Evolutionary conservation across 2,113 vertebrate genomes (phyloP), one percentile per base, ranked within the genome.

Genomic region (Oncorhynchus masou): DNA sequence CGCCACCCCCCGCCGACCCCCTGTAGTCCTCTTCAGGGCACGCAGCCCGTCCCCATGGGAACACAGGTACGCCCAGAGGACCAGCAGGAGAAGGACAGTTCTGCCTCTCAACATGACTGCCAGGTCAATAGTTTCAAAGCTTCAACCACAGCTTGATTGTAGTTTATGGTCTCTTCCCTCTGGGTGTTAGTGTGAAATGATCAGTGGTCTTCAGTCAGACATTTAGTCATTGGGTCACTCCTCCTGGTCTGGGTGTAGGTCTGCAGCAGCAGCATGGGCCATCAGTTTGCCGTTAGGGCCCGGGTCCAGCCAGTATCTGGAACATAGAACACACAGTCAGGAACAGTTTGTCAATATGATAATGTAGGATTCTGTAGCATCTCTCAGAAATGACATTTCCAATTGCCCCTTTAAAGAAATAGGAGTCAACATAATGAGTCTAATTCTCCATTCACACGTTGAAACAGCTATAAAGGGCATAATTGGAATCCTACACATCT

Each of bases 11-110:
- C 94, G 94, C 88, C 90, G 62, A 39, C 90, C 93, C 87, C 90
- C 88, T 79, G 91, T 94, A 95, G 95, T 96, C 95, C 96, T 97
- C 86, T 93, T 88, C 68, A 94, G 93, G 70, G 96, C 81, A 0
- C 92, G 90, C 82, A 88, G 89, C 31, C 92, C 92, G 70, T 79
- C 81, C 60, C 88, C 93, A 57, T 92, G 93, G 75, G 91, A 91
- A 90, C 91, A 89, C 86, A 96, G 94, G 67, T 92, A 93, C 45
- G 69, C 86, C 85, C 85, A 91, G 68, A 89, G 73, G 75, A 64
- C 51, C 85, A 88, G 76, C 59, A 62, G 59, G 62, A 91, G 29
- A 1, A 75, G 45, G 73, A 76, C 83, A 49, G 84, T 78, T 45
- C 34, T 88, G 78, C 88, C 70, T 62, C 78, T 80, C 34, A 87